Percentiles rank a stretch among this genome's conserved stretches.
phyloP scores from a whole-genome alignment of 2,888 invertebrate genomes.

The Calliopum simillimum region DNA sequence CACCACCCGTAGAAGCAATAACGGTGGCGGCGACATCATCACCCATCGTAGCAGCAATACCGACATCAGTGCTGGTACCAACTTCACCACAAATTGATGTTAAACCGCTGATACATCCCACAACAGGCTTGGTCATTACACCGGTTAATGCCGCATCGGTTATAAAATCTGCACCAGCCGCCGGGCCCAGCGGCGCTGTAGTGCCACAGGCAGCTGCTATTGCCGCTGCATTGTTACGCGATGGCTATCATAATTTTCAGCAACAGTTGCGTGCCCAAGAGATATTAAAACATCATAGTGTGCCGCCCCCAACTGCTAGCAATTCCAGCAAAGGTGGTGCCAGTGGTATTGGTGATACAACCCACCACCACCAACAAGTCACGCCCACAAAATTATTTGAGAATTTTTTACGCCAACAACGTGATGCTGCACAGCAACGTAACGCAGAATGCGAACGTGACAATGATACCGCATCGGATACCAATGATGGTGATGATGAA shows the following conservation, averaged over 20 bases:
- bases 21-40: conserved; percentile 7
- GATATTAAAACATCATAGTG: conserved; percentile 51
- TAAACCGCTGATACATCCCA: conserved; percentile 50
- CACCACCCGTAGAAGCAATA: conserved; percentile 9
- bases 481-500: conserved; percentile 56
- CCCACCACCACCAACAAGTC: conserved; percentile 31
- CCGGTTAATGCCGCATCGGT: conserved; percentile 43
- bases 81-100: conserved; percentile 46
- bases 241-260: conserved; percentile 71
- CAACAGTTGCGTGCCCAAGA: conserved; percentile 68
- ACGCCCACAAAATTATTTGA: conserved; percentile 57
- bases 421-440: conserved; percentile 42
- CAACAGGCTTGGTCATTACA: conserved; percentile 44
- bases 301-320: background rate
- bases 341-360: background rate
- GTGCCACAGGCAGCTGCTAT: conserved; percentile 61
- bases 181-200: conserved; percentile 46
- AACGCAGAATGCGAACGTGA: conserved; percentile 55
- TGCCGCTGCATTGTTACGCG: conserved; percentile 64
- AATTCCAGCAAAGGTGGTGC: conserved; percentile 38
- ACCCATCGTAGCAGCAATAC: conserved; percentile 52
- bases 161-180: conserved; percentile 52
- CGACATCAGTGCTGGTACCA: conserved; percentile 61
- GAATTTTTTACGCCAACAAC: conserved; percentile 55
- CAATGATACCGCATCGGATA: conserved; percentile 48